phyloP scores from a whole-genome alignment of 2,113 vertebrate genomes.

The Coryphaenoides rupestris region DNA sequence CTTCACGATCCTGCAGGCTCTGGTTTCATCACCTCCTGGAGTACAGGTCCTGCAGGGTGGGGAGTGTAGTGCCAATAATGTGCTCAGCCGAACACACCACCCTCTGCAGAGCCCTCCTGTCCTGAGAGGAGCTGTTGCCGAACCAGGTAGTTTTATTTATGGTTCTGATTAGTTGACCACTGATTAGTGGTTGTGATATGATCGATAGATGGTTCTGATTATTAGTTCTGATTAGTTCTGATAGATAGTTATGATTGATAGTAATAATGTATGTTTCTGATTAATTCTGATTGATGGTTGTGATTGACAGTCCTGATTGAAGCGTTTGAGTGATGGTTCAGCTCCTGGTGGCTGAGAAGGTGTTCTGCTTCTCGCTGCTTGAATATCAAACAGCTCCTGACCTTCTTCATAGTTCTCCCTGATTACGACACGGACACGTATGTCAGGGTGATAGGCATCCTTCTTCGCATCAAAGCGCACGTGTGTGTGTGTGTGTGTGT shows the following conservation, averaged over 20 bases:
- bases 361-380: neutral
- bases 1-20: too few species aligned
- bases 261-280: neutral
- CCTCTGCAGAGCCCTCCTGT: too few species aligned
- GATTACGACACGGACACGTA: too few species aligned
- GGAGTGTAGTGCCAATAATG: too few species aligned
- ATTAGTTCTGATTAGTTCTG: neutral
- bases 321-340: conserved; percentile 4
- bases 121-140: too few species aligned
- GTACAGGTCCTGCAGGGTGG: too few species aligned
- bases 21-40: too few species aligned
- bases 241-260: too few species aligned
- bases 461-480: neutral
- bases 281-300: neutral
- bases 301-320: conserved; percentile 6
- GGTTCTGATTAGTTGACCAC: too few species aligned
- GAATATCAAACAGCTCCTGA: conserved; percentile 7
- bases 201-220: neutral
- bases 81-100: too few species aligned
- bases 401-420: conserved; percentile 8
- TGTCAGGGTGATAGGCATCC: neutral
- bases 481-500: neutral
- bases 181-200: too few species aligned
- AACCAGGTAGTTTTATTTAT: too few species aligned
- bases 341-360: neutral